Base-by-base conservation (phyloP, 2,888 invertebrate genomes). In the Plagiodera versicolora region DNA sequence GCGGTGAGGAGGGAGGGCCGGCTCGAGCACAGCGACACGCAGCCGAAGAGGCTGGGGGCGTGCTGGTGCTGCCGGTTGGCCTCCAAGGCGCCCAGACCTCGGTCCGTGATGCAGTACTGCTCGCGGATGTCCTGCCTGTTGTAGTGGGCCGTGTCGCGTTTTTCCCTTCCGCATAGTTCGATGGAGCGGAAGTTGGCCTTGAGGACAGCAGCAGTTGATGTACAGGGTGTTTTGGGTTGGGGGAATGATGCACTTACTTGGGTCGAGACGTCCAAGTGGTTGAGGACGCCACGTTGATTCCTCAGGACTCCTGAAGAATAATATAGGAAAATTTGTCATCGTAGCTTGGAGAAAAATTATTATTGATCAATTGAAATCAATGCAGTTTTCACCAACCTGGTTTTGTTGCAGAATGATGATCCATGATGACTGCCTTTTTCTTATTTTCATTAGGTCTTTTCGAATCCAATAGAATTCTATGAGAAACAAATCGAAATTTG, bases 31-130 rank as follows among this genome's bases (percentile, higher is more conserved):
- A 86, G 84, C 75, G 93, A 92, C 73, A 94, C 85, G 79, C 94
- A 95, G 70, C 94, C 93, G 81, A 94, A 93, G 79, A 94, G 89
- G 30, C 58, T 58, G 44, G 39, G 14, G 14, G 39, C n/a, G 39
- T 6, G 39, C 24, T 3, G 24, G 11, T 3, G 39, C 2, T 14
- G 39, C n/a, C 55, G 58, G 24, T 82, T 80, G 77, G 72, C 83
- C 74, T 94, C 93, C 75, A 94, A 86, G 72, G 90, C 87, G 77
- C 91, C 91, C 20, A 89, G 28, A 5, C 62, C 62, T 30, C 62
- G 17, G 82, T 91, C 92, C 78, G 90, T 94, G 82, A 95, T 92
- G 83, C 95, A 95, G 83, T 95, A 95, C 82, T 95, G 95, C 78
- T 95, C 95, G 71, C 92, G 87, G 80, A 95, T 94, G 83, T 92